Base-by-base conservation (phyloP, 2,113 vertebrate species). In the Zootoca vivipara region DNA sequence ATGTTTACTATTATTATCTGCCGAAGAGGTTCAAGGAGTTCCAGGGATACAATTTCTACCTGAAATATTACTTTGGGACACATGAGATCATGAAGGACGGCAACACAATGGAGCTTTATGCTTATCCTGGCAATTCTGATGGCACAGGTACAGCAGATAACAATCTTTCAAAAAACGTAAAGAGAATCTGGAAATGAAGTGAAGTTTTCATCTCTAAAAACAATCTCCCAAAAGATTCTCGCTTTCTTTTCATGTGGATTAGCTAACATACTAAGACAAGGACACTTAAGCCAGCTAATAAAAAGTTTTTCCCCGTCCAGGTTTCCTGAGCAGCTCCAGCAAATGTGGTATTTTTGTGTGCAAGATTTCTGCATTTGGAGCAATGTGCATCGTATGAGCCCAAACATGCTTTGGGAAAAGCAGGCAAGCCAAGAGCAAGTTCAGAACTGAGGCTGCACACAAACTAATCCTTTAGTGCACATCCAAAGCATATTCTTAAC, bases 101-200 rank as follows among this genome's bases (percentile, higher is more conserved):
- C 0, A 0, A 0, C 20, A 93, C 42, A 92, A 86, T 0, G 0
- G 52, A 24, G 52, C 86, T 33, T 86, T 90, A 90, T 52, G 56
- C 20, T 89, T 83, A 83, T 58, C 80, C 33, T 22, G 52, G 9
- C 24, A 74, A 35, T 84, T 91, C 46, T 82, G 65, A 70, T 78
- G 56, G 33, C 52, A 81, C 33, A 85, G 70, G 2, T 33, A 35
- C 6, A 83, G 28, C 69, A 87, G 38, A 82, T 73, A 75, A 82
- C 26, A 46, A 58, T 82, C 2, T 35, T 73, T 20, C 58, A 82
- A 87, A 87, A 74, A 24, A 64, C 30, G 20, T 73, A 42, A 40
- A 74, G 26, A 20, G 33, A 35, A 28, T 56, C 64, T 35, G 42
- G 42, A 56, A 33, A 33, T 28, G 89, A 81, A 81, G 83, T 2